Percentiles rank a stretch among this genome's conserved stretches.
phyloP scores from a whole-genome alignment of 2,113 vertebrate species.

The Cinclus cinclus region DNA sequence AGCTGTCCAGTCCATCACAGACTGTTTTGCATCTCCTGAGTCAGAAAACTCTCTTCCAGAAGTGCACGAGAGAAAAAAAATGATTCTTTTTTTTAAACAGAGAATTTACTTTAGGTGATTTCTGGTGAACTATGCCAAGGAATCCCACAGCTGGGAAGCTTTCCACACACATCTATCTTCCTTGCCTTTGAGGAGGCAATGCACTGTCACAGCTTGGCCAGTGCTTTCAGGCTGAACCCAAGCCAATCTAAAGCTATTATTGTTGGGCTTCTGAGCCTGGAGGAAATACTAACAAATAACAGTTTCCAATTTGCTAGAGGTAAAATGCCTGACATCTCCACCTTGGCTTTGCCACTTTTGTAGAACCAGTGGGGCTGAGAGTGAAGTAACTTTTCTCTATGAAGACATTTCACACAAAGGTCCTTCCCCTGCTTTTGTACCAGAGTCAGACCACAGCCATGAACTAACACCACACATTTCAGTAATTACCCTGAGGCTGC shows the following conservation, averaged over 20 bases:
- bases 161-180: background rate
- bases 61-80: background rate
- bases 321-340: background rate
- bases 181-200: background rate
- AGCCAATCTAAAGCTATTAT: background rate
- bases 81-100: background rate
- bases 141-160: background rate
- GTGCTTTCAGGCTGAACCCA: background rate
- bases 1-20: background rate
- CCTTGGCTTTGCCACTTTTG: background rate
- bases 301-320: background rate
- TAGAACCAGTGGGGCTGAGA: background rate
- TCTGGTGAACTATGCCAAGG: background rate
- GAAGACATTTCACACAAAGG: background rate
- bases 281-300: background rate
- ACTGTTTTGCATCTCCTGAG: background rate
- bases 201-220: background rate
- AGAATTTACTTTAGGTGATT: background rate
- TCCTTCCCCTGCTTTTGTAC: background rate
- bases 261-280: background rate
- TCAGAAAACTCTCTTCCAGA: background rate
- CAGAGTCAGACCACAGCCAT: background rate
- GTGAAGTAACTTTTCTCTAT: background rate
- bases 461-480: accelerated
- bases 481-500: background rate